Conservation (phyloP, 2,113 vertebrate genomes). For the Collichthys lucidus region DNA sequence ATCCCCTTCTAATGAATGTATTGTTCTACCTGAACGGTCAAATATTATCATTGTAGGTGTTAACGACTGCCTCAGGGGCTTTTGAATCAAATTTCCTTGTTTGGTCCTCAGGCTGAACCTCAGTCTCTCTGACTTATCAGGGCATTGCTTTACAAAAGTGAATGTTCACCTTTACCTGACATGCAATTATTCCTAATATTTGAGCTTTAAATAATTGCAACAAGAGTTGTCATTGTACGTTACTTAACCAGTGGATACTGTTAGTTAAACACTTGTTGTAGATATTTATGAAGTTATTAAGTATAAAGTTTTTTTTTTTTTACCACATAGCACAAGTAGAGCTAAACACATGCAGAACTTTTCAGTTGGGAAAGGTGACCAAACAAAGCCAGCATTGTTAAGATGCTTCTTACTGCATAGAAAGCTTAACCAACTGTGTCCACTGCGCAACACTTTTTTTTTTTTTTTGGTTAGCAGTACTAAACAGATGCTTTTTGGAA, state of each 20-base stretch:
- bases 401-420: slow-evolving; percentile 15
- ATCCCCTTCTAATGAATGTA: not conserved
- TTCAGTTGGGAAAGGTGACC: slow-evolving; percentile 1
- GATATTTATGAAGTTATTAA: not conserved
- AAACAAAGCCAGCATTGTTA: slow-evolving; percentile 53
- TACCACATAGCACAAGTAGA: not conserved
- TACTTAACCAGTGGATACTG: not conserved
- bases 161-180: not conserved
- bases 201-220: not conserved
- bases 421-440: slow-evolving; percentile 65
- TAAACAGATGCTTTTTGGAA: slow-evolving; percentile 78
- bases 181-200: not conserved
- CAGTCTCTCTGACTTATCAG: not conserved
- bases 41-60: not conserved
- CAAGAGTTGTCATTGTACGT: not conserved
- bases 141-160: not conserved
- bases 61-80: not conserved
- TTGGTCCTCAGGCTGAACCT: not conserved
- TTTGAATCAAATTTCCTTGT: not conserved
- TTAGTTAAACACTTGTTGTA: not conserved
- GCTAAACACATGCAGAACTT: slow-evolving; percentile 28
- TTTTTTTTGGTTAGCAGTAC: slow-evolving; percentile 59
- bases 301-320: slow-evolving; percentile 5
- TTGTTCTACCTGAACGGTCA: not conserved
- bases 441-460: slow-evolving; percentile 41